Evolutionary conservation across 2,888 invertebrate species (phyloP), one percentile per base, ranked within the genome.

Genomic region (Lasioglossum leucozonium): DNA sequence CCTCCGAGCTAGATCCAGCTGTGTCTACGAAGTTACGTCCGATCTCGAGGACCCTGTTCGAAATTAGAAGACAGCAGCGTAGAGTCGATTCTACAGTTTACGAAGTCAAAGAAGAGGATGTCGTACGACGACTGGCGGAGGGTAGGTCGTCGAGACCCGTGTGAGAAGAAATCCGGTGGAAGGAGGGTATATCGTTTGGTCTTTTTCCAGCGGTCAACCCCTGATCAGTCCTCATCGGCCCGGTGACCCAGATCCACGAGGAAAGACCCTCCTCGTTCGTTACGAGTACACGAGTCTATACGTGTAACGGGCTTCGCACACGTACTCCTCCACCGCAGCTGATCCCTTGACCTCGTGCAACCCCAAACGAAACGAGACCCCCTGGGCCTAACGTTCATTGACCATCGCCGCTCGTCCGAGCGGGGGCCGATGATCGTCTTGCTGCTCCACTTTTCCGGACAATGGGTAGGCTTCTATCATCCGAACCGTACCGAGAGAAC

Each of bases 151-250:
- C 26, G 30, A 1, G 5, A 30, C 16, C 30, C 30, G 44, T 58
- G 92, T 87, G 89, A 87, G 90, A 89, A 88, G 91, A 85, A 84
- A 89, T 80, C 82, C 87, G 82, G 83, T 81, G 87, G 79, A 73
- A 79, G 84, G 62, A 87, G 85, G 76, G 84, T 79, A 84, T 77
- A 84, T 77, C 81, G 85, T 82, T 82, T 84, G 86, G 86, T 89
- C 91, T 92, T 92, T 92, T 93, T 91, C 90, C 91, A 91, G 82
- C 90, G 90, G 91, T 91, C 93, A 92, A 93, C 94, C 95, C 94
- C 93, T 92, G 93, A 91, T 93, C 93, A 89, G 92, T 92, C 93
- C 92, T 93, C 93, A 92, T 93, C 93, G 94, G 92, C 94, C 93
- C 93, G 93, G 92, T 95, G 94, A 95, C 95, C 95, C 92, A 95